Percentiles rank a stretch among this genome's conserved stretches.
Conservation (phyloP, 2,113 vertebrate genomes). For the Larimichthys crocea region DNA sequence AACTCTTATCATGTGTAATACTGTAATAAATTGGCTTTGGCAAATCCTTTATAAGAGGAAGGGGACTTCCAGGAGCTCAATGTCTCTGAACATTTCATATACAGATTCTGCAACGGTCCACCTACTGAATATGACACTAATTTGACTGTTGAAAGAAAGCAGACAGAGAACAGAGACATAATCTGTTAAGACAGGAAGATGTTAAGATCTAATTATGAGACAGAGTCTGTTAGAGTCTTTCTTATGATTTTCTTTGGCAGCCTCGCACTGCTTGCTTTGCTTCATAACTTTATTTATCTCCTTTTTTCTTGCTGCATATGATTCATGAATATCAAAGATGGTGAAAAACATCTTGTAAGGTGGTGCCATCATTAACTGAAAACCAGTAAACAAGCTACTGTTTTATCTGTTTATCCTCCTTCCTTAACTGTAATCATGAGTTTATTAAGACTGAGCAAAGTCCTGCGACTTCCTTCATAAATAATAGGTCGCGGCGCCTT, state of each 20-base stretch:
- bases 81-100: neutral
- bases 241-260: neutral
- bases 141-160: neutral
- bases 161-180: neutral
- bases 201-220: neutral
- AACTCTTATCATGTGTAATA: constrained; percentile 47
- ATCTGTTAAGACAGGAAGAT: neutral
- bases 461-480: neutral
- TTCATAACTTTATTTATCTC: neutral
- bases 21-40: neutral
- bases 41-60: constrained; percentile 1
- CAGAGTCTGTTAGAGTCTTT: neutral
- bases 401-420: constrained; percentile 19
- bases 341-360: neutral
- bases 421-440: neutral
- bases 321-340: neutral
- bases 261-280: neutral
- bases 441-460: constrained; percentile 25
- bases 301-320: neutral
- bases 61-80: neutral
- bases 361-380: neutral
- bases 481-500: neutral
- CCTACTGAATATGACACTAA: neutral
- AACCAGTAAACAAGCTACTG: constrained; percentile 38
- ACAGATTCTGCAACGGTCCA: neutral